Base-by-base conservation (phyloP, 2,113 vertebrate genomes). In the Ictalurus punctatus region DNA sequence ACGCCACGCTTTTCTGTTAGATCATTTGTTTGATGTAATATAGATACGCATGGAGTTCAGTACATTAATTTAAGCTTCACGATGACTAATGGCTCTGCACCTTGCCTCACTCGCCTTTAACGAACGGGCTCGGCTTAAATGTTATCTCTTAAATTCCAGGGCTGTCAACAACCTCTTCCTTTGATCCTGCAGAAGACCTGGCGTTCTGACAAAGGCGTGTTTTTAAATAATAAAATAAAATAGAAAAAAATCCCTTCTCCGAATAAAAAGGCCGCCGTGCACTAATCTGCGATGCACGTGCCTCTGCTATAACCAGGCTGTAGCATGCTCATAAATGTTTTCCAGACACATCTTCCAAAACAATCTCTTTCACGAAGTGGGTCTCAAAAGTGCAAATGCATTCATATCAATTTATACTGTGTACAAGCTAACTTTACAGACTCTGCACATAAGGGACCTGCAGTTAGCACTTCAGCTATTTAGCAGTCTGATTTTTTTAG, bases 241-340 rank as follows among this genome's bases (percentile, higher is more conserved):
- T n/a, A n/a, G n/a, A n/a, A 48, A 48, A 48, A 48, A 48, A 48
- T 8, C 2, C n/a, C 52, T 48, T 21, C 23, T 63, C 73, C 10
- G 73, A 78, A 63, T 48, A 88, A 79, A 88, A 90, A 81, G 84
- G 67, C 48, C 59, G 73, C 79, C n/a, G n/a, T 67, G 88, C 71
- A 58, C 87, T 90, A 84, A 89, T 89, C 89, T 86, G 71, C 85
- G 89, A 65, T 65, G 84, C 76, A 52, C 81, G 87, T 71, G 83
- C 74, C 76, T 74, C 4, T 27, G 83, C 40, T 87, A 81, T 90
- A 91, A 61, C 25, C 59, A 14, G 23, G 30, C 71, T 88, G 78
- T 84, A 83, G 63, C 6, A 17, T 27, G 48, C 78, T 87, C 82
- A 91, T 83, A 76, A 84, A 89, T 91, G 85, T 92, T 90, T 85